A percentile compares a stretch with the other conserved stretches of the same genome.
phyloP scores from a whole-genome alignment of 2,888 invertebrate species.

The Epirrita christyi region DNA sequence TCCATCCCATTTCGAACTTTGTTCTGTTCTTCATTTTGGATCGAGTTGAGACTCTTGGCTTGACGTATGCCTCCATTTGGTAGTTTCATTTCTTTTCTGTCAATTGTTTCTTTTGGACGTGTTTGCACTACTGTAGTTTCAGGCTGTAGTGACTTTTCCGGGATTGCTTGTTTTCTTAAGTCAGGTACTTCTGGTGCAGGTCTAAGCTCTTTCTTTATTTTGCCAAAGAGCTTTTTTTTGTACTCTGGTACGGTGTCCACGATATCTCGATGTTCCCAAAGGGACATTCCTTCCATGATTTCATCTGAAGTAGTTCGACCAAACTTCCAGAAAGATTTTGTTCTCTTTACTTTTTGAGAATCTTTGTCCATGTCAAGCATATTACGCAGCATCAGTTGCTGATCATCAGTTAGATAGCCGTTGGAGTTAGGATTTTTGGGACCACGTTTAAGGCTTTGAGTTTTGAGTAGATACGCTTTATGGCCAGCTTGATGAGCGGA shows the following conservation, averaged over 20 bases:
- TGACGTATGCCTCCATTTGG: slow-evolving; percentile 76
- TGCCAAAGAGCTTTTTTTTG: slow-evolving; percentile 77
- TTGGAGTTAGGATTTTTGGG: slow-evolving; percentile 63
- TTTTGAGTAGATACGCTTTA: slow-evolving; percentile 77
- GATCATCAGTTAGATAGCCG: slow-evolving; percentile 84
- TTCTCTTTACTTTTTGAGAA: slow-evolving; percentile 89
- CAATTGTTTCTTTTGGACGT: slow-evolving; percentile 75
- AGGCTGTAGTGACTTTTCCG: slow-evolving; percentile 56
- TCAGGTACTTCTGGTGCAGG: slow-evolving; percentile 75
- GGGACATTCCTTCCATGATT: slow-evolving; percentile 93
- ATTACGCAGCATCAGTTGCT: slow-evolving; percentile 78
- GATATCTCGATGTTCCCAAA: slow-evolving; percentile 94
- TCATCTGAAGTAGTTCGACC: slow-evolving; percentile 89
- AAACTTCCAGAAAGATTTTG: slow-evolving; percentile 95
- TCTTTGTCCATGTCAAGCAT: slow-evolving; percentile 85
- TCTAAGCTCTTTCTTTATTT: slow-evolving; percentile 73
- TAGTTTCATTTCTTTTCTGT: slow-evolving; percentile 73
- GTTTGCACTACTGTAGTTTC: slow-evolving; percentile 65
- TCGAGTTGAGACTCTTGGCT: slow-evolving; percentile 77
- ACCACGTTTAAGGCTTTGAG: slow-evolving; percentile 77
- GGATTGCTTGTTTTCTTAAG: slow-evolving; percentile 54
- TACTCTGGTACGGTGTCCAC: slow-evolving; percentile 88
- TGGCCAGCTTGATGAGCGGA: slow-evolving; percentile 66
- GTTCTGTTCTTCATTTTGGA: slow-evolving; percentile 70
- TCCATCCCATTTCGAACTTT: slow-evolving; percentile 59